Evolutionary conservation across 2,113 vertebrate species (phyloP).

Genomic region (Dendropsophus ebraccatus): DNA sequence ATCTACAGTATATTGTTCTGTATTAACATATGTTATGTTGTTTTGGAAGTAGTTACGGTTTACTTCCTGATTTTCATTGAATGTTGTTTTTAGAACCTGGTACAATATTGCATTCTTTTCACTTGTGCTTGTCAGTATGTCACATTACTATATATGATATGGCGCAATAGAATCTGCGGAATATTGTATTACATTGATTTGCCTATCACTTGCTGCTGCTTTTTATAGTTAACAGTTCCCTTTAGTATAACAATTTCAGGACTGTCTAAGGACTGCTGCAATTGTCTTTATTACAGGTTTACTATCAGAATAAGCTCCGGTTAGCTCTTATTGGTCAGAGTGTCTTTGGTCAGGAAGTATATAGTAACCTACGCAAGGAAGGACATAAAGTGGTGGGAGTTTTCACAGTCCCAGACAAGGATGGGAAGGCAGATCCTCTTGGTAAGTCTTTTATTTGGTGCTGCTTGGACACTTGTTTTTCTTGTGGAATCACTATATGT

Average conservation of each 20-base stretch:
- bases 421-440: constrained; percentile 94
- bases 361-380: constrained; percentile 85
- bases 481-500: not conserved
- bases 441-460: constrained; percentile 91
- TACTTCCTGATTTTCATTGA: no score
- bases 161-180: no score
- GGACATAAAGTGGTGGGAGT: constrained; percentile 94
- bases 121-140: no score
- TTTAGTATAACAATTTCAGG: not conserved
- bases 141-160: no score
- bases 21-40: no score
- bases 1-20: no score
- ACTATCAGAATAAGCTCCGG: constrained; percentile 88
- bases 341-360: constrained; percentile 96
- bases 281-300: constrained; percentile 71
- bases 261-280: not conserved
- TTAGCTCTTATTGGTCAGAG: constrained; percentile 97
- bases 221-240: not conserved
- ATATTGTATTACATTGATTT: not conserved
- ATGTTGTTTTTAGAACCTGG: no score
- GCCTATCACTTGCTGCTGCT: not conserved
- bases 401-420: constrained; percentile 95
- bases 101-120: no score
- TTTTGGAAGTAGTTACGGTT: no score
- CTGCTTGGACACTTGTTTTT: not conserved